Evolutionary conservation across 2,797 vertebrate species (phyloP).

Genomic region (Pseudotriccus pelzelni): DNA sequence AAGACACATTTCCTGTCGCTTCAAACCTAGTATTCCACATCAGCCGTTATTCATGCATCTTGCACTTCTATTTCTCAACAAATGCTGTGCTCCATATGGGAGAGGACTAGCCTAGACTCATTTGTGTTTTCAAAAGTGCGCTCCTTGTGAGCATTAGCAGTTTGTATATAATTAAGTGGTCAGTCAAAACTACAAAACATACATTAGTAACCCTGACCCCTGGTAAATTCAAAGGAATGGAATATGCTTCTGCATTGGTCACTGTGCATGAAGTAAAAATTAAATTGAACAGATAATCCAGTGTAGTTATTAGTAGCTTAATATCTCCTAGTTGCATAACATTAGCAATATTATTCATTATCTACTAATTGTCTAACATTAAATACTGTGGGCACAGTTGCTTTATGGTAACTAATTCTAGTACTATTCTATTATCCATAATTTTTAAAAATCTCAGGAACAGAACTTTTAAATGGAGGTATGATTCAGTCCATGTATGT

Average conservation of each 20-base stretch:
- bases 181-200: background rate
- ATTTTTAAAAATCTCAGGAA: background rate
- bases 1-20: background rate
- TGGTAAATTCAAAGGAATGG: background rate
- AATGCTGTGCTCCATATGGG: background rate
- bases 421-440: accelerated
- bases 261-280: background rate
- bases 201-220: background rate
- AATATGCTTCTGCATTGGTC: background rate
- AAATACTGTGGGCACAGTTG: background rate
- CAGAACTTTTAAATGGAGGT: background rate
- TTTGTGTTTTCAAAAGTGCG: background rate
- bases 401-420: background rate
- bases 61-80: background rate
- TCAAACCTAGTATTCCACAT: background rate
- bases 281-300: background rate
- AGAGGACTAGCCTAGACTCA: background rate
- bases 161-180: background rate
- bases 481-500: background rate
- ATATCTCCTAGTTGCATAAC: background rate
- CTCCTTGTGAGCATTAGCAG: background rate
- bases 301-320: background rate
- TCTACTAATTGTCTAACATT: background rate
- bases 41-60: background rate
- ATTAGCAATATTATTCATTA: background rate